These are phyloP conservation scores for Drosophila sechellia DNA, from an alignment of 1,140 invertebrate genomes.

Conservation along the genomic window DNA sequence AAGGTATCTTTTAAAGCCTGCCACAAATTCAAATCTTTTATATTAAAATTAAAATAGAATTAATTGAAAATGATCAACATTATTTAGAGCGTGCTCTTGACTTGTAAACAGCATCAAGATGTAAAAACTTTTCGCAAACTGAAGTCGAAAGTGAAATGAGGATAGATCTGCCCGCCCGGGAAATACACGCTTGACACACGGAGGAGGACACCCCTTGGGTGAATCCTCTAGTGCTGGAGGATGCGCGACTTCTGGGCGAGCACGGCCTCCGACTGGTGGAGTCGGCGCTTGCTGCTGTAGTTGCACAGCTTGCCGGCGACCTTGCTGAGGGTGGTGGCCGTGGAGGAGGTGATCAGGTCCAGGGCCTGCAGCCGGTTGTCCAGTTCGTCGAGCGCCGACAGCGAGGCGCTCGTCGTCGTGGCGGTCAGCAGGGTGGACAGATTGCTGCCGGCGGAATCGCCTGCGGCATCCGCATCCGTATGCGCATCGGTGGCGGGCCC, in stretches of 20 bases:
- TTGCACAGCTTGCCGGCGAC: constrained; percentile 69
- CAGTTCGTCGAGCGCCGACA: constrained; percentile 68
- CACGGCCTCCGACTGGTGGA: constrained; percentile 65
- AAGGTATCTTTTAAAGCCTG: too few relatives aligned
- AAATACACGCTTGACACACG: constrained; percentile 1
- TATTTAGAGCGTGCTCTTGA: background rate
- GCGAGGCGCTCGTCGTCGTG: constrained; percentile 49
- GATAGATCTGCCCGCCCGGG: background rate
- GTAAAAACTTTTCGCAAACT: background rate
- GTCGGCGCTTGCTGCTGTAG: constrained; percentile 70
- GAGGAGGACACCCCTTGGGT: background rate
- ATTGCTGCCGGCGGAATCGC: constrained; percentile 42
- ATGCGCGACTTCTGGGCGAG: constrained; percentile 69
- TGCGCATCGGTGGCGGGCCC: constrained; percentile 42
- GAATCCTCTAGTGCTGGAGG: constrained; percentile 54
- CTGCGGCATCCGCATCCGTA: constrained; percentile 18
- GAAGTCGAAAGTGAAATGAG: background rate
- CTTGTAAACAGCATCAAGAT: background rate
- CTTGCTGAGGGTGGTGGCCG: constrained; percentile 70
- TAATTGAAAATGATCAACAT: too few relatives aligned
- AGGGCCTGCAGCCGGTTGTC: constrained; percentile 65
- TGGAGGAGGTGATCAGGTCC: constrained; percentile 70
- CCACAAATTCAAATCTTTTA: too few relatives aligned
- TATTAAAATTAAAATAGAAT: too few relatives aligned
- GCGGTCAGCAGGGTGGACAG: constrained; percentile 38